Evolutionary conservation across 64 coral and sea anemone species (phyloP).

Genomic region (Porites lutea): DNA sequence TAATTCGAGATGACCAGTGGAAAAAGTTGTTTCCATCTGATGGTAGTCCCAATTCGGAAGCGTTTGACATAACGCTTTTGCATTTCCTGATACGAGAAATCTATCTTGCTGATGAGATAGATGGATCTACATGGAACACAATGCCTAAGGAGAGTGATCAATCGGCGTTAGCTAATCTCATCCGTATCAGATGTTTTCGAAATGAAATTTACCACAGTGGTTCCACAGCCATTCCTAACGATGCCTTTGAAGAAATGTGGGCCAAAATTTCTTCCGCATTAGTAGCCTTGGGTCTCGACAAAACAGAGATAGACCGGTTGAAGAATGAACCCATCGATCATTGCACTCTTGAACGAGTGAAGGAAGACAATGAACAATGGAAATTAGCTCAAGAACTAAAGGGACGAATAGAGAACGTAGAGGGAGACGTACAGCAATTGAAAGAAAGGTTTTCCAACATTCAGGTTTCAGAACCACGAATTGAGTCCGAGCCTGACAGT

Average conservation of each 20-base stretch:
- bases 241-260: constrained; percentile 15
- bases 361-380: background rate
- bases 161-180: constrained; percentile 12
- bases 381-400: background rate
- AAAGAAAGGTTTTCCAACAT: too few species aligned
- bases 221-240: background rate
- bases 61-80: constrained; percentile 60
- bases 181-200: constrained; percentile 26
- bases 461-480: background rate
- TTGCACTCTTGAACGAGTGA: background rate
- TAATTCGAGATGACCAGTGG: constrained; percentile 40
- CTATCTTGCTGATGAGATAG: too few species aligned
- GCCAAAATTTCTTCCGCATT: background rate
- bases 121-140: constrained; percentile 2
- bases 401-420: background rate
- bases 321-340: constrained; percentile 8
- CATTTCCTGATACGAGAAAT: constrained; percentile 40
- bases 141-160: constrained; percentile 29
- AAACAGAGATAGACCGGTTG: constrained; percentile 3
- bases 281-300: constrained; percentile 8
- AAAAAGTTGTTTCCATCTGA: constrained; percentile 8
- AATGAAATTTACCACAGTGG: constrained; percentile 23
- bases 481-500: background rate
- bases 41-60: background rate
- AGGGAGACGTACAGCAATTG: background rate